Base-by-base conservation (phyloP, 2,113 vertebrate species). In the Phodopus roborovskii region DNA sequence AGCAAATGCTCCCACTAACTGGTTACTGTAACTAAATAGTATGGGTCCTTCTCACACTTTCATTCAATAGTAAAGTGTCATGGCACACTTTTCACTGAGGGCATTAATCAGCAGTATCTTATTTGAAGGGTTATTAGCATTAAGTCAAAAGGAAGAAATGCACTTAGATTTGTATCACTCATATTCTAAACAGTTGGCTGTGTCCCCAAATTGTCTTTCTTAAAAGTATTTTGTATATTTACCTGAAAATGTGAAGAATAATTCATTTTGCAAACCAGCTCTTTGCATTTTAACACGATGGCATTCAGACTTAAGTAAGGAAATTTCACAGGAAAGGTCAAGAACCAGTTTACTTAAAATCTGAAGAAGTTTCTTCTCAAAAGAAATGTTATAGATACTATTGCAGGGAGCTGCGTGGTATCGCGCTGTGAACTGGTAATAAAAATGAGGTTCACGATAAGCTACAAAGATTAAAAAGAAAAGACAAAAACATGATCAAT, bases 161-260 rank as follows among this genome's bases (percentile, higher is more conserved):
- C 5, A 74, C 7, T 71, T 42, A 42, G 6, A 66, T 53, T n/a
- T 39, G 13, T 16, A 92, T 36, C 3, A 50, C 94, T 78, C 50
- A 75, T 39, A 73, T 56, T 79, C 2, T 24, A 48, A 92, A 88
- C 91, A 88, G 78, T 64, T 16, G 53, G 20, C 50, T 94, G 24
- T 53, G 3, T 42, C 60, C 30, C 33, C 50, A 48, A 30, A 28
- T 60, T 77, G 7, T 82, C 66, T 91, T 85, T 75, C 50, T 92
- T 97, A 88, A 88, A 68, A 92, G 71, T 93, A 26, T 0, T 90
- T 50, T 3, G 33, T 11, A 89, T 77, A 84, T 96, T 97, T 98
- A 98, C 98, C 98, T 98, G 97, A 96, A 97, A 97, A 98, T 2
- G 75, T 98, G 95, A 98, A 98, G 89, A 98, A 98, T 60, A 98